Conservation (phyloP, 2,888 invertebrate genomes). For the Drosophila recens region DNA sequence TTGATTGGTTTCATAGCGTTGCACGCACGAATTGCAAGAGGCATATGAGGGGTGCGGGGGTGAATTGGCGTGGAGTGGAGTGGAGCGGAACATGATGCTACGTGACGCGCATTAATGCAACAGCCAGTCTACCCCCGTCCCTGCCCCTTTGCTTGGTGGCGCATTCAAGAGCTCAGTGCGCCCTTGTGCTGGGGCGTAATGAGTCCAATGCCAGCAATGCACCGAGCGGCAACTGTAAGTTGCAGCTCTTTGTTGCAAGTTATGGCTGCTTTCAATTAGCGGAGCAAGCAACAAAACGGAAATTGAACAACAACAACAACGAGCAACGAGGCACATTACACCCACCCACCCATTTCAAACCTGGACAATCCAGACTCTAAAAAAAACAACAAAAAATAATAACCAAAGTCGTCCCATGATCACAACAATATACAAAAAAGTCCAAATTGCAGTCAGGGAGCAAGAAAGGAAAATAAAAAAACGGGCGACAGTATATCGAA, state of each 20-base stretch:
- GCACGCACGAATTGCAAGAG: constrained; percentile 45
- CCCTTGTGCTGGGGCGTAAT: constrained; percentile 51
- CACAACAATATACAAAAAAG: background rate
- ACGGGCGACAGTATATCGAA: constrained; percentile 25
- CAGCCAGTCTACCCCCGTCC: background rate
- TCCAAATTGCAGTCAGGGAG: background rate
- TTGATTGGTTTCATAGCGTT: constrained; percentile 58
- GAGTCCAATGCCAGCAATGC: constrained; percentile 67
- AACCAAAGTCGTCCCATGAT: background rate
- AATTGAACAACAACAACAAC: constrained; percentile 10
- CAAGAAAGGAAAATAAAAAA: background rate
- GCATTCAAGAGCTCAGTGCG: constrained; percentile 17
- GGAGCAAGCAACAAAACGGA: constrained; percentile 19
- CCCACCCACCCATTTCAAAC: background rate
- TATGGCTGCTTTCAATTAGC: constrained; percentile 40
- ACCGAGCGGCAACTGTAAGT: background rate
- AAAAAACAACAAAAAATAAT: background rate
- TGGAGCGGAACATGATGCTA: constrained; percentile 50
- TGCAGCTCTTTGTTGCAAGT: constrained; percentile 44
- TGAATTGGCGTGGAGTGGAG: background rate
- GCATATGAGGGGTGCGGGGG: background rate
- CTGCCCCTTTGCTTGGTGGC: background rate
- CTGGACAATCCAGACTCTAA: background rate
- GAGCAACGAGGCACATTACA: background rate
- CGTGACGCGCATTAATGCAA: constrained; percentile 72